A percentile compares a stretch with the other conserved stretches of the same genome.
phyloP scores from a whole-genome alignment of 2,113 vertebrate species.

The Pteronura brasiliensis region DNA sequence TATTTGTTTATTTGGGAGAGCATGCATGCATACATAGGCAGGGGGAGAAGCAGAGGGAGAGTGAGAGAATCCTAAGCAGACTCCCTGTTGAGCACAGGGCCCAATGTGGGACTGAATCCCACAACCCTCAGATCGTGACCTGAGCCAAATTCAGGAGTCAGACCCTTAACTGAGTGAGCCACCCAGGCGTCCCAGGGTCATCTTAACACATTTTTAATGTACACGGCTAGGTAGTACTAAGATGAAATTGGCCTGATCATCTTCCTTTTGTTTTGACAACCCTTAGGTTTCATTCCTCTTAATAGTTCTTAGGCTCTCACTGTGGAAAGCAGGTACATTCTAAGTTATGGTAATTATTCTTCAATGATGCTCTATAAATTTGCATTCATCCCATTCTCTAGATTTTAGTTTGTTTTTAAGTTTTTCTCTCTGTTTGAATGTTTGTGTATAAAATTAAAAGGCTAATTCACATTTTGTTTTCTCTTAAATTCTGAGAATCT shows the following conservation, averaged over 20 bases:
- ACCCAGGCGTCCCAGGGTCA: neutral
- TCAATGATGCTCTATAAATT: neutral
- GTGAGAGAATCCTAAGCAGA: neutral
- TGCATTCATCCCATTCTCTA: neutral
- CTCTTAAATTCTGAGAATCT: neutral
- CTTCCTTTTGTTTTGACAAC: neutral
- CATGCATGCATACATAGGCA: neutral
- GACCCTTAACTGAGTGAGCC: neutral
- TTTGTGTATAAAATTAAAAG: neutral
- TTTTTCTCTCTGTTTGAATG: neutral
- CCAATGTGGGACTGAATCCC: neutral
- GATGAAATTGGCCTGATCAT: neutral
- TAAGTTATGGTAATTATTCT: neutral
- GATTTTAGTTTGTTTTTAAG: neutral
- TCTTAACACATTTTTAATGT: neutral
- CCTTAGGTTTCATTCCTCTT: neutral
- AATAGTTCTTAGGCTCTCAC: neutral
- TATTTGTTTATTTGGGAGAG: neutral
- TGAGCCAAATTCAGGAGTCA: neutral
- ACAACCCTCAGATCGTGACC: neutral
- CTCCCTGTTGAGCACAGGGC: neutral
- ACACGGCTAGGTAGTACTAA: neutral
- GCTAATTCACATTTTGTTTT: neutral
- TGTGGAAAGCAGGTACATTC: neutral
- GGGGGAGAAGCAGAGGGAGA: neutral